Percentiles rank a stretch among this genome's conserved stretches.
phyloP scores from a whole-genome alignment of 1,140 invertebrate genomes.

The Drosophila miranda region DNA sequence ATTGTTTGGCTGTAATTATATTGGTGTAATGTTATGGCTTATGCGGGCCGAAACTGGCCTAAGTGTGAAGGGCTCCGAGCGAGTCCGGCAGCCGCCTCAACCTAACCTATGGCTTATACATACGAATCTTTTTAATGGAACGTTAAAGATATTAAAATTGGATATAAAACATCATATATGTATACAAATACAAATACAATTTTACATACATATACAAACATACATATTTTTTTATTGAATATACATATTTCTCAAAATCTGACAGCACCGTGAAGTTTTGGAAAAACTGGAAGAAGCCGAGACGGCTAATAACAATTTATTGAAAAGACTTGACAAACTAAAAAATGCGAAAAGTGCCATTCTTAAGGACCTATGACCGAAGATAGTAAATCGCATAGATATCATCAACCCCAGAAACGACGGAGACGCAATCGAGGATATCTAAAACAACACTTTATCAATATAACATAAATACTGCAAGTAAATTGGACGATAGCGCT shows the following conservation, averaged over 20 bases:
- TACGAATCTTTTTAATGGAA: too few species aligned
- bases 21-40: too few species aligned
- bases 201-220: not conserved
- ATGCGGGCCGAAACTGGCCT: too few species aligned
- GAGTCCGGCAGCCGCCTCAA: too few species aligned
- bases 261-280: slow-evolving; percentile 95
- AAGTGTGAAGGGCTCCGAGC: too few species aligned
- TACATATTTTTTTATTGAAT: not conserved
- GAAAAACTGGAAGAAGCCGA: slow-evolving; percentile 98
- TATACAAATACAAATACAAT: not conserved
- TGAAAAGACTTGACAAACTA: slow-evolving; percentile 98
- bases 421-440: slow-evolving; percentile 9
- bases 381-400: not conserved
- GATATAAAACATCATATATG: too few species aligned
- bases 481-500: slow-evolving; percentile 3
- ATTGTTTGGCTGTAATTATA: too few species aligned
- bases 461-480: slow-evolving; percentile 9
- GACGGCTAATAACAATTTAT: slow-evolving; percentile 97
- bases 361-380: slow-evolving; percentile 92
- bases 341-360: slow-evolving; percentile 96
- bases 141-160: too few species aligned
- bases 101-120: too few species aligned
- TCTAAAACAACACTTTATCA: slow-evolving; percentile 17
- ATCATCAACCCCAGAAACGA: not conserved
- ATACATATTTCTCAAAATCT: slow-evolving; percentile 69